Base-by-base conservation (phyloP, 2,888 invertebrate species). In the Melanchra persicariae region DNA sequence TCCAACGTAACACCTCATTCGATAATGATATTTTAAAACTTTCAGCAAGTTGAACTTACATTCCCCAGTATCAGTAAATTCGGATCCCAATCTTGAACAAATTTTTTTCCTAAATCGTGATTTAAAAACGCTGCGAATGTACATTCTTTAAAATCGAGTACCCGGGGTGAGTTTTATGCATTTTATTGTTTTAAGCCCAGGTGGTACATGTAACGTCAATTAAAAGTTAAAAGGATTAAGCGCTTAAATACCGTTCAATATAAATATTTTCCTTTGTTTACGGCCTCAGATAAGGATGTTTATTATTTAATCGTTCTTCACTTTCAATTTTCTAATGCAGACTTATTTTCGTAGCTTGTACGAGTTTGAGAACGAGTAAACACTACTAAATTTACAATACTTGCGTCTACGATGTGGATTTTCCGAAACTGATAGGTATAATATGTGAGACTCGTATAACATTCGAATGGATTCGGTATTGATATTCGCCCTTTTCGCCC, bases 11-110 rank as follows among this genome's bases (percentile, higher is more conserved):
- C 70, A 30, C 49, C 66, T 67, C 69, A 66, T 69, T 73, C 75
- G 76, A 81, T 85, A 88, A 86, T 81, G 87, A 85, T 90, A 87
- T 89, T 91, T 89, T 86, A 84, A 86, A 87, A 84, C 77, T 79
- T 75, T 82, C 69, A 75, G 83, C 85, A 85, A 85, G 84, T 89
- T 91, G 87, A 93, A 94, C 93, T 94, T 93, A 94, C 91, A 93
- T 93, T 93, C 93, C 88, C 86, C 89, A 81, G 93, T 94, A 93
- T 94, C 94, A 90, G 94, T 95, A 94, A 95, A 95, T 94, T 94
- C 85, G 90, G 92, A 93, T 93, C 91, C 92, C 93, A 94, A 94
- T 93, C 92, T 91, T 82, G 84, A 88, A 86, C 88, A 89, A 85
- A 91, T 93, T 91, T 93, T 91, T 93, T 91, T 86, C 87, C 90